Evolutionary conservation across 2,113 vertebrate genomes (phyloP), one percentile per base, ranked within the genome.

Genomic region (Phaetusa simplex): DNA sequence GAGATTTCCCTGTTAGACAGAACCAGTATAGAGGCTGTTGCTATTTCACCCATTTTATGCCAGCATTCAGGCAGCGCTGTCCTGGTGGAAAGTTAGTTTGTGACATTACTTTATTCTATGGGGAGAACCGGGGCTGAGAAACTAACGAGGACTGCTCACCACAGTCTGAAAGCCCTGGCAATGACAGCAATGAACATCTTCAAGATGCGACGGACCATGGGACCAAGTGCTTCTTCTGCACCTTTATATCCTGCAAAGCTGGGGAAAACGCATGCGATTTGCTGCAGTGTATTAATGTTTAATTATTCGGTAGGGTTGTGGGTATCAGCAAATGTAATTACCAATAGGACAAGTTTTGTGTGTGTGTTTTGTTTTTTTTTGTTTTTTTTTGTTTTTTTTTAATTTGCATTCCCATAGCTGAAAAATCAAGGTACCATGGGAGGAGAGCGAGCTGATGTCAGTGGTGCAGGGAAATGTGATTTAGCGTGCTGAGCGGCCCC

Each of bases 161-260:
- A 6, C 32, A n/a, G 36, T 16, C 38, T 38, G 34, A 43, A n/a
- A 71, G 40, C 32, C 34, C 32, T 77, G 34, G 40, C 15, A 52
- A 42, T 43, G 69, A n/a, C 43, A 77, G 58, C 15, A 29, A 0
- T 6, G 32, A 55, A 20, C 24, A 18, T 49, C 61, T 30, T 70
- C 14, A 49, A 27, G 45, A 22, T 0, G 3, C 17, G 27, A 22
- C 15, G 14, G 29, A 36, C 32, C 3, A 1, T 50, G n/a, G 30
- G 49, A 59, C 27, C 22, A 38, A 42, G 15, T 56, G 34, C 26
- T 84, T 42, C 10, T 50, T 61, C 52, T 91, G 64, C 42, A 62
- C 11, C 34, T 58, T 61, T 17, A 1, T 76, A 18, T 40, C 36
- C 29, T 62, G 80, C 22, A 50, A 61, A 84, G 23, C 56, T 40